Percentiles rank a stretch among this genome's conserved stretches.
Evolutionary conservation across 1,140 invertebrate genomes (phyloP).

Genomic region (Plodia interpunctella): DNA sequence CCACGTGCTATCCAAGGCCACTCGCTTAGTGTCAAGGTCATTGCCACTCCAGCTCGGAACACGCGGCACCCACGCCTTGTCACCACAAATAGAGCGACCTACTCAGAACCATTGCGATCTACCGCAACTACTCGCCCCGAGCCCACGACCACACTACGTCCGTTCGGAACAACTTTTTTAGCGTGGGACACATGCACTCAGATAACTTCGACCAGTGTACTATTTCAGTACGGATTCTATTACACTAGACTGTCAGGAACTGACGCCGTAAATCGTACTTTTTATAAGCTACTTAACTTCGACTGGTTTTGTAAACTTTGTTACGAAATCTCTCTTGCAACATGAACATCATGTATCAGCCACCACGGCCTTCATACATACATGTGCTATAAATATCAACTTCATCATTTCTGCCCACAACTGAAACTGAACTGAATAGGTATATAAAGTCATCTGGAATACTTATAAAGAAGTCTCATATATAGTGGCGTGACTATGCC

Average conservation of each 20-base stretch:
- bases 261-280: not conserved
- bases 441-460: no score
- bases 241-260: not conserved
- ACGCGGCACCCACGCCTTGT: constrained; percentile 74
- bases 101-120: constrained; percentile 54
- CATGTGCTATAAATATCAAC: no score
- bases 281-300: no score
- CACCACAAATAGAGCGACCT: constrained; percentile 73
- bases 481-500: no score
- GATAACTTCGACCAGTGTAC: not conserved
- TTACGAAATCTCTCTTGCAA: no score
- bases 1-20: constrained; percentile 76
- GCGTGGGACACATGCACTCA: constrained; percentile 21
- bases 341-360: no score
- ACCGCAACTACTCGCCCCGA: constrained; percentile 44
- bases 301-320: no score
- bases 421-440: no score
- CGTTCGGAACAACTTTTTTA: constrained; percentile 25
- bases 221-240: not conserved
- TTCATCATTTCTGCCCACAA: no score
- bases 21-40: constrained; percentile 77
- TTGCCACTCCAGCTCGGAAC: constrained; percentile 72
- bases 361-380: no score
- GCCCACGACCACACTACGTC: constrained; percentile 20
- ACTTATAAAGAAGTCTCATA: no score